Percentiles rank a stretch among this genome's conserved stretches.
phyloP scores from a whole-genome alignment of 2,113 vertebrate species.

The Euleptes europaea region DNA sequence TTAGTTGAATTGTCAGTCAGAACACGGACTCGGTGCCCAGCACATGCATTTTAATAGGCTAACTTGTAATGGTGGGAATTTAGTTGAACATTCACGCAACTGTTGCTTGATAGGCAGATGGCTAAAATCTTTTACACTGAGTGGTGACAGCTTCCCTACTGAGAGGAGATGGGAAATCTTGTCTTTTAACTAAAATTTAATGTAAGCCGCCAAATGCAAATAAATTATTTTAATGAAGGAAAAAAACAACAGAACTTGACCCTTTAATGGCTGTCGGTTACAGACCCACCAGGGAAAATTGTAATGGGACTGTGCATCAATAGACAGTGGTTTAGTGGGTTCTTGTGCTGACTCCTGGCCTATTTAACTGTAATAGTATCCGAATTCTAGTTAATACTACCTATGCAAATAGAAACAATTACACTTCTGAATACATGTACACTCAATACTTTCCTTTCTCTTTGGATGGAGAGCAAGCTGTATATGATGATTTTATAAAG shows the following conservation, averaged over 20 bases:
- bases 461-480: no score
- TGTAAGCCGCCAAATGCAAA: slow-evolving; percentile 44
- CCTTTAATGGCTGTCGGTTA: not conserved
- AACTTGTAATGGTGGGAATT: slow-evolving; percentile 48
- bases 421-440: no score
- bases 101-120: slow-evolving; percentile 53
- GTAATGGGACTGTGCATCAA: not conserved
- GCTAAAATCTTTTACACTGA: slow-evolving; percentile 61
- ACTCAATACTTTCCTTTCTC: no score
- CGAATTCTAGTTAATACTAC: not conserved
- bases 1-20: not conserved
- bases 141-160: slow-evolving; percentile 37
- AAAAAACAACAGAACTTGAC: not conserved
- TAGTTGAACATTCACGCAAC: slow-evolving; percentile 45
- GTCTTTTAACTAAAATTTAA: slow-evolving; percentile 51
- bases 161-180: slow-evolving; percentile 60
- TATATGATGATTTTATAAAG: no score
- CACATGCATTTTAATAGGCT: not conserved
- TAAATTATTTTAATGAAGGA: not conserved
- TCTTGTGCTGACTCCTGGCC: not conserved
- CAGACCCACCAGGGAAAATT: not conserved
- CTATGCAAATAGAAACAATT: not conserved
- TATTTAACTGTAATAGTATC: not conserved
- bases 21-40: not conserved
- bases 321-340: not conserved